These are phyloP conservation scores for Nyctibius bracteatus DNA, from an alignment of 2,113 vertebrate genomes.

Conservation along the genomic window DNA sequence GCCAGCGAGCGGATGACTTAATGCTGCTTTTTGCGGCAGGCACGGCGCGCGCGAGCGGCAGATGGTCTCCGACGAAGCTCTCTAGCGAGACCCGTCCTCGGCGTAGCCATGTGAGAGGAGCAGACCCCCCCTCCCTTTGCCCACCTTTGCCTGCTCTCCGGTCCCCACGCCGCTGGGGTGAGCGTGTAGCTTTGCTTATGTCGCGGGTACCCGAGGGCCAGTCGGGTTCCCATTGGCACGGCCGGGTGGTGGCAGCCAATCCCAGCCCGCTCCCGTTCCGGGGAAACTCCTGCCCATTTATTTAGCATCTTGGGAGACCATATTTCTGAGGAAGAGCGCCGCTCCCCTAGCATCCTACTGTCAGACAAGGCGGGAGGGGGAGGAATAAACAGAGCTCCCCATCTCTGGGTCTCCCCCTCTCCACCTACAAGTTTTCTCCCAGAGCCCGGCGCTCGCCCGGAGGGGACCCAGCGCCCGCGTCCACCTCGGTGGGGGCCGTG, in stretches of 20 bases:
- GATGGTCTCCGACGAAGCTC: slow-evolving; percentile 36
- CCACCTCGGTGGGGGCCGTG: slow-evolving; percentile 77
- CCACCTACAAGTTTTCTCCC: not conserved
- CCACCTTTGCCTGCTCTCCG: slow-evolving; percentile 64
- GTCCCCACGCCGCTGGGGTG: slow-evolving; percentile 53
- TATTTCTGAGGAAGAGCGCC: slow-evolving; percentile 60
- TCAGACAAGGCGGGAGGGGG: not conserved
- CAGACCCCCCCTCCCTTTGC: slow-evolving; percentile 37
- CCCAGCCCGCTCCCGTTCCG: slow-evolving; percentile 65
- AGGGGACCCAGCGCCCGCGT: slow-evolving; percentile 68
- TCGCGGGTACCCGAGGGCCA: slow-evolving; percentile 76
- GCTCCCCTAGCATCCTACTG: slow-evolving; percentile 34
- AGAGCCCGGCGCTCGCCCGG: not conserved
- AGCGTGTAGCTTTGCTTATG: slow-evolving; percentile 85
- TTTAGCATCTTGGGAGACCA: slow-evolving; percentile 73
- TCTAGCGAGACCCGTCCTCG: slow-evolving; percentile 24
- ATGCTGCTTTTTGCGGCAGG: slow-evolving; percentile 46
- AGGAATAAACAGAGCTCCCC: not conserved
- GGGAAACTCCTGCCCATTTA: slow-evolving; percentile 80
- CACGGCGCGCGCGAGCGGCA: slow-evolving; percentile 14
- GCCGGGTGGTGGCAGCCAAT: slow-evolving; percentile 81
- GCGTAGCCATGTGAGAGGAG: slow-evolving; percentile 70
- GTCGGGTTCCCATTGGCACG: slow-evolving; percentile 84
- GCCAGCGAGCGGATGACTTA: slow-evolving; percentile 48
- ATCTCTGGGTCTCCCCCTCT: not conserved